phyloP scores from a whole-genome alignment of 2,797 vertebrate species.

The Nasua narica region DNA sequence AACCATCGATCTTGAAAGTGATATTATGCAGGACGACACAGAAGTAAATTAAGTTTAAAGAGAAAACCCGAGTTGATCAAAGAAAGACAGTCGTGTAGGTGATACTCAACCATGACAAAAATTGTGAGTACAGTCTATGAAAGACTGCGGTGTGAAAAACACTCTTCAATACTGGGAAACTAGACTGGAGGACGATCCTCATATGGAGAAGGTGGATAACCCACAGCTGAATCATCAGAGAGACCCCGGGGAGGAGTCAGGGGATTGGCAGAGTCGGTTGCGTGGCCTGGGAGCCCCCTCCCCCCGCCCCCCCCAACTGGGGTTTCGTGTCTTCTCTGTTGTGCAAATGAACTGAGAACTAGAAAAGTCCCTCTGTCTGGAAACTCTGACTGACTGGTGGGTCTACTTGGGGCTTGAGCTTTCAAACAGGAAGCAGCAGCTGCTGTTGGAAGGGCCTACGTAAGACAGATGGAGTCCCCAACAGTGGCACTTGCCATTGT shows the following conservation, averaged over 20 bases:
- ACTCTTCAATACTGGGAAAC: not conserved
- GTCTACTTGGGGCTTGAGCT: not conserved
- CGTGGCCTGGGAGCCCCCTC: too few species aligned
- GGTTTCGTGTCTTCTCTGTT: not conserved
- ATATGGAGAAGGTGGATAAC: not conserved
- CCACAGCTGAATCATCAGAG: not conserved
- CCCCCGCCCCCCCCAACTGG: too few species aligned
- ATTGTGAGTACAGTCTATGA: not conserved
- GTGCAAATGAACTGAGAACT: not conserved
- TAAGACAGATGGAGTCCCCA: not conserved
- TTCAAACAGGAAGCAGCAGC: constrained; percentile 49
- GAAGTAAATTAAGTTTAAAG: not conserved
- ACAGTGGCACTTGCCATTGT: not conserved
- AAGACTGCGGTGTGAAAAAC: not conserved
- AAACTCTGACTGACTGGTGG: not conserved
- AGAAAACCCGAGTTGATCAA: not conserved
- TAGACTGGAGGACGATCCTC: not conserved
- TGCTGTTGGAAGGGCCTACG: not conserved
- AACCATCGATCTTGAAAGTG: not conserved
- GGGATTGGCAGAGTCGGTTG: not conserved
- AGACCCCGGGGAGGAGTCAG: not conserved
- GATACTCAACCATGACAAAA: not conserved
- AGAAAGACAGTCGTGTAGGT: not conserved
- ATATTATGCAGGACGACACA: not conserved
- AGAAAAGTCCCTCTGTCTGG: not conserved